A percentile compares a stretch with the other conserved stretches of the same genome.
phyloP scores from a whole-genome alignment of 2,113 vertebrate genomes.

The Lucifuga dentata region DNA sequence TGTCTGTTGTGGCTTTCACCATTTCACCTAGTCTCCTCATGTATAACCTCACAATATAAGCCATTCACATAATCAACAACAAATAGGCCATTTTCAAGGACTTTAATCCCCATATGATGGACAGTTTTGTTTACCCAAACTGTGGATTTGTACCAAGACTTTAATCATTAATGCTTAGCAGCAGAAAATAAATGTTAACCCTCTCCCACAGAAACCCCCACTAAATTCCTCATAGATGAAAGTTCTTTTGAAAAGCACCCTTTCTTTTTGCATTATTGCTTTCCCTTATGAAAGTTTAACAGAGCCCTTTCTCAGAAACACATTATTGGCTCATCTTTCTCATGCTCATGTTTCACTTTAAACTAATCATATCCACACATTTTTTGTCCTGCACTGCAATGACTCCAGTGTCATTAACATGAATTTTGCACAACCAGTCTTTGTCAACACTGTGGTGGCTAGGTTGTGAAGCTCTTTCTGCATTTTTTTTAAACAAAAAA shows the following conservation, averaged over 20 bases:
- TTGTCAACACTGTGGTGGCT: constrained; percentile 20
- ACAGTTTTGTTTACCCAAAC: neutral
- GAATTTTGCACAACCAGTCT: constrained; percentile 54
- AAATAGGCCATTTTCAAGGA: too few relatives aligned
- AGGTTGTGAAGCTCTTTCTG: constrained; percentile 17
- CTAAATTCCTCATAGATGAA: constrained; percentile 1
- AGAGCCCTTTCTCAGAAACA: constrained; percentile 15
- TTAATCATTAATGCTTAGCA: neutral
- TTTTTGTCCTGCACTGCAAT: constrained; percentile 3
- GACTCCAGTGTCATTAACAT: constrained; percentile 50
- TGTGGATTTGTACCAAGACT: too few relatives aligned
- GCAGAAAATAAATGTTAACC: neutral
- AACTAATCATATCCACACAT: neutral
- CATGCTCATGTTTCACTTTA: constrained; percentile 40
- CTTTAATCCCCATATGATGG: neutral
- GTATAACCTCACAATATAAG: too few relatives aligned
- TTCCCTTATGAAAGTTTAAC: constrained; percentile 50
- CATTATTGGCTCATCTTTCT: constrained; percentile 37
- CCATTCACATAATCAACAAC: too few relatives aligned
- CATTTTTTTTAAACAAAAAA: constrained; percentile 51
- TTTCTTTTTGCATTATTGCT: constrained; percentile 7
- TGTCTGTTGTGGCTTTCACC: too few relatives aligned
- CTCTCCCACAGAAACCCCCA: neutral
- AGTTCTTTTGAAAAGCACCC: constrained; percentile 15
- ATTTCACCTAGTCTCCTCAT: too few relatives aligned